Percentiles rank a stretch among this genome's conserved stretches.
phyloP scores from a whole-genome alignment of 2,888 invertebrate genomes.

The Vanessa cardui region DNA sequence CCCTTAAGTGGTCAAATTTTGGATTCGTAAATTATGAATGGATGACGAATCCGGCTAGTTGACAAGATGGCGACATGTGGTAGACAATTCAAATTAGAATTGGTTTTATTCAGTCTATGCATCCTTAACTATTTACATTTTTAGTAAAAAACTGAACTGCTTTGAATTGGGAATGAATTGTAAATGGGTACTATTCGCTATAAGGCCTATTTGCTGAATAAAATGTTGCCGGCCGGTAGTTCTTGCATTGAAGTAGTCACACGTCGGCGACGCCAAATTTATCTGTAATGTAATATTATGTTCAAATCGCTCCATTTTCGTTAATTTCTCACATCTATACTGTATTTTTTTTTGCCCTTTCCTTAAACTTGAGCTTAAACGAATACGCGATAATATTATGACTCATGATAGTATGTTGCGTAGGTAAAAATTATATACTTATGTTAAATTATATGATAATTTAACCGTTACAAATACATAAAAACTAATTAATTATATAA shows the following conservation, averaged over 20 bases:
- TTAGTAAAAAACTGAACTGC: background rate
- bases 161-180: background rate
- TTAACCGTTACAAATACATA: too few relatives aligned
- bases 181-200: background rate
- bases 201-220: constrained; percentile 5
- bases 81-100: constrained; percentile 62
- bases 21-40: constrained; percentile 46
- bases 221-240: constrained; percentile 48
- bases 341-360: background rate
- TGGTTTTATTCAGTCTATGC: constrained; percentile 6
- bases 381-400: background rate
- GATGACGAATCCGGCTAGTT: constrained; percentile 77
- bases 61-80: constrained; percentile 83
- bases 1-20: constrained; percentile 44
- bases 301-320: background rate
- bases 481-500: too few relatives aligned
- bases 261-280: constrained; percentile 41
- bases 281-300: background rate
- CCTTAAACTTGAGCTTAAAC: background rate
- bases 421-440: background rate
- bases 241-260: constrained; percentile 41
- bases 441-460: too few relatives aligned
- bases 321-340: background rate
- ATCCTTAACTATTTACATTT: background rate
- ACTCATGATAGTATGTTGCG: constrained; percentile 4